These are phyloP conservation scores for Hartigia nigra DNA, from an alignment of 2,888 invertebrate species.

Conservation along the genomic window DNA sequence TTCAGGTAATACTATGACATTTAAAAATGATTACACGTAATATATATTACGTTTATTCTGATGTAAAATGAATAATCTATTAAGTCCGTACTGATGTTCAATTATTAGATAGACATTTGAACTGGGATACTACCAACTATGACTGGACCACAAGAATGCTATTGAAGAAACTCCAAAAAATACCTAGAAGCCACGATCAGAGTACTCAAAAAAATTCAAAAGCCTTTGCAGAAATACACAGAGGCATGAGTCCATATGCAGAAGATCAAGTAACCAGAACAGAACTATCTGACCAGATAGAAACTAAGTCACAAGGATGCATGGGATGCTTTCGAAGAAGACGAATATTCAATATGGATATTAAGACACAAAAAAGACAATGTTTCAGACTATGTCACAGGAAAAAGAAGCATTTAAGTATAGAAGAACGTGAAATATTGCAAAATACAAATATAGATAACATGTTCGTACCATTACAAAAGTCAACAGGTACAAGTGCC, in stretches of 20 bases:
- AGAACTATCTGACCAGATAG: background rate
- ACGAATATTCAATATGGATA: background rate
- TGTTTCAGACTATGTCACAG: background rate
- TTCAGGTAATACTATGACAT: background rate
- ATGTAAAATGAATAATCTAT: background rate
- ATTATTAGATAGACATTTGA: background rate
- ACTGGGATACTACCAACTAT: background rate
- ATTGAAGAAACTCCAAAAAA: background rate
- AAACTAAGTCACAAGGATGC: constrained; percentile 1
- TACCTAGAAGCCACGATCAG: background rate
- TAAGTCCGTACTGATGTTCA: background rate
- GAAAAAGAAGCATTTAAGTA: background rate
- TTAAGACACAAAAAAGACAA: background rate
- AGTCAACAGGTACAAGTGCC: background rate
- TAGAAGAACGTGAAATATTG: background rate
- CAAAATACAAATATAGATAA: background rate
- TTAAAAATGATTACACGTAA: background rate
- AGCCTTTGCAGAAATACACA: background rate
- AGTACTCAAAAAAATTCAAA: background rate
- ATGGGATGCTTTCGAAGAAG: background rate
- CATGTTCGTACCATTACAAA: background rate
- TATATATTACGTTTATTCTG: background rate
- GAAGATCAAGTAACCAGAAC: background rate
- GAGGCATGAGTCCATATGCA: background rate
- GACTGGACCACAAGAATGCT: background rate